Base-by-base conservation (phyloP, 2,888 invertebrate species). In the Eupithecia dodoneata region DNA sequence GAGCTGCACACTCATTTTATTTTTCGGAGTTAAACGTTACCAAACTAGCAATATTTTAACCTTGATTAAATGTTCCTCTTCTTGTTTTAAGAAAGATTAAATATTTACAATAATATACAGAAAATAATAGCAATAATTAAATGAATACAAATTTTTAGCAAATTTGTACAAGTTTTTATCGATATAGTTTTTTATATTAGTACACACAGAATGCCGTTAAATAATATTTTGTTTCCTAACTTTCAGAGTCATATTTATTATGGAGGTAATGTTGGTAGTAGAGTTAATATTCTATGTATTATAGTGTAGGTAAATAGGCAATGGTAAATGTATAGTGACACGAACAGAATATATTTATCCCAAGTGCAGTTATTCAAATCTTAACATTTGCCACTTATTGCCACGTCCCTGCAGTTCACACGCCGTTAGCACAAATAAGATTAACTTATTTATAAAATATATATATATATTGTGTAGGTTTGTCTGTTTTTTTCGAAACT, bases 211-310 rank as follows among this genome's bases (percentile, higher is more conserved):
- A 90, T 89, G 89, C 93, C 92, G 91, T 93, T 94, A 70, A 47
- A 90, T 88, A 90, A 90, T 94, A 94, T 95, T 95, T 95, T 94
- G 92, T 95, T 95, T 95, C 94, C 94, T 95, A 96, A 95, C 95
- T 95, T 95, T 94, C 93, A 95, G 95, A 95, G 94, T 91, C 95
- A 94, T 96, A 96, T 95, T 95, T 96, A 96, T 96, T 95, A 95
- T 96, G 95, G 84, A 77, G 79, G 75, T 78, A 81, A 88, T 84
- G 90, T 89, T 96, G 94, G 94, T 90, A 86, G 70, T 90, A 86
- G 70, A 79, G 72, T 95, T 92, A 95, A 96, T 95, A 96, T 95
- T 95, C 96, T 95, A 95, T 92, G 94, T 96, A 63, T 63, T 96
- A 96, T 96, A 96, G 96, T 96, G 93, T 95, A 81, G 93, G 91